Base-by-base conservation (phyloP, 1,140 invertebrate genomes). In the Drosophila mayri region DNA sequence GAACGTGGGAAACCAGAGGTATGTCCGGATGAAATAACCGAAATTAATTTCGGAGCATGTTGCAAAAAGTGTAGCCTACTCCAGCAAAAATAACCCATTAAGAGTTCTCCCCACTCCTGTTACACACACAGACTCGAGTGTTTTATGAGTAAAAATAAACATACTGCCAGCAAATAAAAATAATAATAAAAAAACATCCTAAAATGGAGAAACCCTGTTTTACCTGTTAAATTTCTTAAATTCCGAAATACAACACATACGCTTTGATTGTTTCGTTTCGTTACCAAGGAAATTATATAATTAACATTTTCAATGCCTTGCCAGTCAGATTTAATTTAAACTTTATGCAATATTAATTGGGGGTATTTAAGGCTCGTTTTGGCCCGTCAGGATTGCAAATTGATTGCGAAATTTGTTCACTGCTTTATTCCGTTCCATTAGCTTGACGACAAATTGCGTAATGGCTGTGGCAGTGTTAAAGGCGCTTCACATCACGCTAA, bases 251-350 rank as follows among this genome's bases (percentile, higher is more conserved):
- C 32, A 37, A 38, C 32, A 22, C 50, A 22, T n/a, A 54, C 50
- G 14, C 28, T 28, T 57, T 43, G 22, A 58, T 41, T 18, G 9
- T 58, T 25, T 57, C 11, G 41, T 57, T 57, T 57, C 35, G 35
- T 61, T 43, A 16, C 43, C 37, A 46, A 28, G 46, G n/a, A 32
- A 43, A 30, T 49, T 18, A 4, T 25, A 25, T 59, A 70, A 79
- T 80, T 68, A 80, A 79, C 40, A 50, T 70, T 57, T 75, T 32
- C 44, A 61, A 68, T 38, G 60, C 57, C 64, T 46, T 70, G 55
- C 8, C 52, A 9, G 1, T 12, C 12, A 20, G 20, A 38, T 38
- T 18, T n/a, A n/a, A 8, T 50, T 55, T 38, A 44, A 59, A 38
- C 14, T 37, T 59, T 35, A 59, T 71, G 59, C 50, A 62, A 30